Evolutionary conservation across 2,888 invertebrate genomes (phyloP), one percentile per base, ranked within the genome.

Genomic region (Drosophila nr. perissopoda): DNA sequence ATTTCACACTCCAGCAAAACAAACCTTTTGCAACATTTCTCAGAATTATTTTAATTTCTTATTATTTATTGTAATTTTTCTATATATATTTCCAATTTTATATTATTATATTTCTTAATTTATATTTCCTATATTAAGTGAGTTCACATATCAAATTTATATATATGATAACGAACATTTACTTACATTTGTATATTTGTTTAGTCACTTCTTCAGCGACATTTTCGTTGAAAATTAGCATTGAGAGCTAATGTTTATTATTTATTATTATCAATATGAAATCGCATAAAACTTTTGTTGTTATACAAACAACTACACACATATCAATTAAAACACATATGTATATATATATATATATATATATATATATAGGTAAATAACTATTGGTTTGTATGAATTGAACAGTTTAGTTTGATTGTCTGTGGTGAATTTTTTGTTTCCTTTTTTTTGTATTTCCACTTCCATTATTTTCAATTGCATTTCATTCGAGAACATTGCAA

Each of bases 391-490:
- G 45, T 11, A 33, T 18, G 13, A 25, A 25, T 59, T 48, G 13
- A 33, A 33, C 31, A 25, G 25, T 27, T 48, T 48, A n/a, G 13
- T 33, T n/a, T 4, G 4, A 40, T 21, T 58, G 38, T 36, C 8
- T 38, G 29, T 34, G 54, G 10, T 38, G 8, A 4, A 38, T 29
- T 52, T 40, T 18, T 54, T 11, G n/a, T n/a, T 27, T 36, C 51
- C 4, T 10, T 10, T 34, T 27, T 16, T 36, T 69, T n/a, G 33
- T 45, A 34, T 52, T 69, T 74, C 40, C 52, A 60, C 52, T 42
- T 58, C 53, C 57, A 67, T 76, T 72, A 52, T 34, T 42, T 72
- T 68, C 38, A 68, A 68, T 65, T 68, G 51, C 60, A 52, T 59
- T 73, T 58, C 48, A 45, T 51, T 68, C 36, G 52, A 38, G 25